Conservation (phyloP, 2,113 vertebrate species). For the Zingel zingel region DNA sequence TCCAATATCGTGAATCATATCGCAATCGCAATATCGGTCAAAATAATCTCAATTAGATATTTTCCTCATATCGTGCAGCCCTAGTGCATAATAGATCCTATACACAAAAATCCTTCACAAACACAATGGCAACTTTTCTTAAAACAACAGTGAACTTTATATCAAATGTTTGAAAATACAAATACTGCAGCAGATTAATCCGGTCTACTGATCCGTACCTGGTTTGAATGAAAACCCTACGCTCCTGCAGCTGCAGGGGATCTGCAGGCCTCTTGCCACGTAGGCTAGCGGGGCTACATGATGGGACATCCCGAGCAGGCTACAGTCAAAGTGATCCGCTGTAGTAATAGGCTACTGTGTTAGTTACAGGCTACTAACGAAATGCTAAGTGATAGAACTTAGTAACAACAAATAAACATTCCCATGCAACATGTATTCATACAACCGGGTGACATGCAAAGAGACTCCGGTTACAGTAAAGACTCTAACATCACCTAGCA, state of each 20-base stretch:
- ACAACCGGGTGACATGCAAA: slow-evolving; percentile 12
- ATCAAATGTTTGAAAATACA: too few relatives aligned
- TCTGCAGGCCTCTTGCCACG: slow-evolving; percentile 75
- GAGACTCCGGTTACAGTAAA: background rate
- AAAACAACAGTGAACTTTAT: background rate
- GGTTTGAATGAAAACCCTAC: slow-evolving; percentile 15
- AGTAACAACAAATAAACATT: background rate
- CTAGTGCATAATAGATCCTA: background rate
- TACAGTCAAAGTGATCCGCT: background rate
- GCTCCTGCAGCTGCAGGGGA: slow-evolving; percentile 24
- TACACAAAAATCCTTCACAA: background rate
- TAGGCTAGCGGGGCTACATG: slow-evolving; percentile 57
- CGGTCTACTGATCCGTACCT: slow-evolving; percentile 12
- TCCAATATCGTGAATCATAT: too few relatives aligned
- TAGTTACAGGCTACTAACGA: slow-evolving; percentile 29
- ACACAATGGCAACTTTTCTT: background rate
- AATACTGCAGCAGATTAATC: background rate
- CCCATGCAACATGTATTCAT: slow-evolving; percentile 23
- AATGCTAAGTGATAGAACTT: background rate
- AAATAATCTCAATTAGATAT: too few relatives aligned
- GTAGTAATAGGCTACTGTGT: background rate
- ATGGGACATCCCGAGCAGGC: slow-evolving; percentile 28
- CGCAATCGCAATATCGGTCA: too few relatives aligned
- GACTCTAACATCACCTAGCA: background rate
- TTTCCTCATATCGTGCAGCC: too few relatives aligned